Evolutionary conservation across 37 sponge, comb jelly and placozoan genomes (phyloP).

Genomic region (Mnemiopsis leidyi): DNA sequence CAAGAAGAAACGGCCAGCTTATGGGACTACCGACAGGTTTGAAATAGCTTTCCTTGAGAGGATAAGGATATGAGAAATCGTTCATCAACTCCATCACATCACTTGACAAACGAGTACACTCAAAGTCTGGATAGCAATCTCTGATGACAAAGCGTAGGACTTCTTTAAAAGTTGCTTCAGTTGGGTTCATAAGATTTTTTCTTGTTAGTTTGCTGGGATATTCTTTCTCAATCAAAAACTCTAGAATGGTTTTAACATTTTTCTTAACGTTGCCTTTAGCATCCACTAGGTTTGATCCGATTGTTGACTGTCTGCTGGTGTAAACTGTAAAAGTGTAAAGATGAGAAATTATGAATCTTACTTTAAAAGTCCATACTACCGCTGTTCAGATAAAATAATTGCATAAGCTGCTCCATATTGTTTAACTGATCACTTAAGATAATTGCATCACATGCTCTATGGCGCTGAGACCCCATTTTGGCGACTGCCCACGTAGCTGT

Average conservation of each 20-base stretch:
- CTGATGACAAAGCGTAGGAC: not conserved
- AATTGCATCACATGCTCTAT: too few relatives aligned
- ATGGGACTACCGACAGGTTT: slow-evolving; percentile 44
- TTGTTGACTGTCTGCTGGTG: not conserved
- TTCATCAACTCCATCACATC: not conserved
- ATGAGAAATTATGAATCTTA: not conserved
- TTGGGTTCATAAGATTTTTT: slow-evolving; percentile 51
- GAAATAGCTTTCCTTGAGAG: slow-evolving; percentile 2
- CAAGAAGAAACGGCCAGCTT: slow-evolving; percentile 51
- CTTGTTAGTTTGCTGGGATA: slow-evolving; percentile 26
- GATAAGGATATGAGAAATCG: not conserved
- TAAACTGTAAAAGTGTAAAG: not conserved
- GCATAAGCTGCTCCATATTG: too few relatives aligned
- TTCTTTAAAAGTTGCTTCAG: slow-evolving; percentile 57
- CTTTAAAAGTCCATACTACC: too few relatives aligned
- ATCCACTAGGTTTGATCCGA: not conserved
- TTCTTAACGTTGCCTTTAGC: not conserved
- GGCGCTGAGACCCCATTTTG: too few relatives aligned
- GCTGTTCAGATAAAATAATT: not conserved
- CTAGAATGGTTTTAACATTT: slow-evolving; percentile 28
- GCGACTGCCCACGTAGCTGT: too few relatives aligned
- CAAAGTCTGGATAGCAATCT: slow-evolving; percentile 2
- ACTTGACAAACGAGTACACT: not conserved
- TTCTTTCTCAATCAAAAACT: slow-evolving; percentile 17
- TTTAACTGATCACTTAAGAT: too few relatives aligned